Conservation (phyloP, 2,113 vertebrate genomes). For the Turnix velox region DNA sequence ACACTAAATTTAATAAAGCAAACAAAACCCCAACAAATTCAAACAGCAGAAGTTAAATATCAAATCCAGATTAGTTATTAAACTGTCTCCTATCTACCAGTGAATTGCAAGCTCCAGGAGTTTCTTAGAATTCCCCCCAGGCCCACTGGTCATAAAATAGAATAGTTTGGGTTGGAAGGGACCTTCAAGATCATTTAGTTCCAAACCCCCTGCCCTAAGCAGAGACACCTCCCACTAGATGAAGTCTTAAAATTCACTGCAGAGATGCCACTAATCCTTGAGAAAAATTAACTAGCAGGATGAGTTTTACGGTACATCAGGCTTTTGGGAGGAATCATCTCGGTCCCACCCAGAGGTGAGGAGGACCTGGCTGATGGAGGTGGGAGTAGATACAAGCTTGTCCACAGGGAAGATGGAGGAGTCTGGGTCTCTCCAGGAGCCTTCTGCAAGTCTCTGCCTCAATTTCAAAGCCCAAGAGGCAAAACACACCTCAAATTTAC, state of each 20-base stretch:
- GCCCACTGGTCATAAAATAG: rapidly evolving
- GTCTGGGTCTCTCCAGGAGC: not conserved
- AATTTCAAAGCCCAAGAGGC: not conserved
- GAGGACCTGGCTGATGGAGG: not conserved
- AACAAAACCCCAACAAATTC: not conserved
- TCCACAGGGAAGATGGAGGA: not conserved
- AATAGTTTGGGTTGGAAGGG: no score
- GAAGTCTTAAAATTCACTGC: no score
- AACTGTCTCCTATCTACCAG: rapidly evolving
- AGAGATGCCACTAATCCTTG: rapidly evolving
- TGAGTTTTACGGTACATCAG: not conserved
- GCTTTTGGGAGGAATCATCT: rapidly evolving
- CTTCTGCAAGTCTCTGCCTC: not conserved
- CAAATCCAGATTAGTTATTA: not conserved
- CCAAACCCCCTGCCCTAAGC: no score
- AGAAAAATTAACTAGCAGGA: rapidly evolving
- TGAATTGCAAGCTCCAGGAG: not conserved
- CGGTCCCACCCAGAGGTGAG: rapidly evolving
- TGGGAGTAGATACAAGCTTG: rapidly evolving
- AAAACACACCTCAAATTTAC: not conserved
- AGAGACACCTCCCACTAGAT: no score
- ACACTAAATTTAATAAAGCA: not conserved
- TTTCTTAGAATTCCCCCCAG: rapidly evolving
- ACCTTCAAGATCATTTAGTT: no score
- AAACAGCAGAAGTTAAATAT: rapidly evolving